Evolutionary conservation across 1,140 invertebrate species (phyloP), one percentile per base, ranked within the genome.

Genomic region (Calliphora vicina): DNA sequence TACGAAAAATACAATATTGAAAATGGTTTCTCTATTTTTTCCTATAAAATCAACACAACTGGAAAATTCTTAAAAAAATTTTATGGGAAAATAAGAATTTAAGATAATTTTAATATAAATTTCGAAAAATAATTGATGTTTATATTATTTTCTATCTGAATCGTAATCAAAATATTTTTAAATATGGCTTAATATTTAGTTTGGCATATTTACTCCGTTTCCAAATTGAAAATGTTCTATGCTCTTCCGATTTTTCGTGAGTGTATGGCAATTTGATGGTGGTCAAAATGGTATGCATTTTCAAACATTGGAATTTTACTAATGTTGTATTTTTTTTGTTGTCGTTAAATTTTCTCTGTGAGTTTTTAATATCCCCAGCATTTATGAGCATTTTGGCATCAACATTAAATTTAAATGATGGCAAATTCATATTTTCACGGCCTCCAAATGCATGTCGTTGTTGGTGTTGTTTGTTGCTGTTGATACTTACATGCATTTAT

Each of bases 381-480:
- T 78, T 78, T 78, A 78, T 78, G 74, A 45, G 10, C 35, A 78
- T 78, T 78, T 78, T 78, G 74, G 74, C 74, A 78, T 78, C 74
- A 20, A 43, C 74, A 78, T 78, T 78, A 78, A 78, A 78, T 78
- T 45, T 78, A 78, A 78, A 78, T 78, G 74, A 78, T 78, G 35
- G 74, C 74, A 78, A 42, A 78, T 78, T 78, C 25, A 78, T 43
- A 78, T 78, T 78, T 78, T 43, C 74, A 78, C 42, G 74, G 42
- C 74, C 74, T 43, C 74, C 74, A 78, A 67, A 25, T 67, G n/a
- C 61, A 25, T 10, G 10, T 35, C 35, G 35, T 35, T 35, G 35
- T 23, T 67, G 61, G 12, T 43, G n/a, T n/a, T n/a, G n/a, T 43
- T 43, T 61, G 50, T 61, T 61, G 50, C 50, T 61, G 50, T 13